Evolutionary conservation across 2,797 vertebrate genomes (phyloP), one percentile per base, ranked within the genome.

Genomic region (Pseudochromis fuscus): DNA sequence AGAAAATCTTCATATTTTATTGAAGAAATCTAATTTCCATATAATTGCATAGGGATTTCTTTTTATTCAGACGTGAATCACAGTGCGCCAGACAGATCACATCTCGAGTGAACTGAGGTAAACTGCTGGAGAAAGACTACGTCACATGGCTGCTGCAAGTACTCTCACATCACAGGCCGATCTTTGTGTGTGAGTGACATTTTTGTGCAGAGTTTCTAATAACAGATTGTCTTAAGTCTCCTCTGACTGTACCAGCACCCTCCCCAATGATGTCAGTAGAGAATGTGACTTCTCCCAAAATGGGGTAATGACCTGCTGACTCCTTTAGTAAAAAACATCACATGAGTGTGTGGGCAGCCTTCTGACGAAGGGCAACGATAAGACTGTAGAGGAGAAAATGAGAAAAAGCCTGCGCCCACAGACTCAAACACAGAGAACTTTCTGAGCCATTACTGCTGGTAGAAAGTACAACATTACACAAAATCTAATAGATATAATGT

Each of bases 241-340:
- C 5, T 30, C 56, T 37, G 28, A 68, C 48, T 69, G 66, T 64
- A 27, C 3, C 23, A 55, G 51, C 48, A 48, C 44, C 50, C 65
- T 66, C 69, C 52, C 57, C 46, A 0, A 1, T 85, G 57, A 83
- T 75, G 67, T 73, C 63, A 77, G 55, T 2, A 51, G 56, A 63
- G 37, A 83, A 75, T 88, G 75, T 81, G 83, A 79, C 40, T 86
- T 72, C 59, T n/a, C 51, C 60, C 0, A 5, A 69, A 75, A 75
- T 7, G 18, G 38, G 28, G 24, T 45, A 33, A 69, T 3, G 9
- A 72, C 30, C 75, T 53, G 70, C 68, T 84, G 79, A 84, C 53
- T 73, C 68, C 42, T 75, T 52, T 21, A 15, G 49, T 62, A 49
- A 64, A n/a, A 79, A 56, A 59, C 51, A 77, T 88, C 81, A 77